Percentiles rank a stretch among this genome's conserved stretches.
These are phyloP conservation scores for Microcebus lehilahytsara DNA, from an alignment of 2,113 vertebrate genomes.

Conservation along the genomic window DNA sequence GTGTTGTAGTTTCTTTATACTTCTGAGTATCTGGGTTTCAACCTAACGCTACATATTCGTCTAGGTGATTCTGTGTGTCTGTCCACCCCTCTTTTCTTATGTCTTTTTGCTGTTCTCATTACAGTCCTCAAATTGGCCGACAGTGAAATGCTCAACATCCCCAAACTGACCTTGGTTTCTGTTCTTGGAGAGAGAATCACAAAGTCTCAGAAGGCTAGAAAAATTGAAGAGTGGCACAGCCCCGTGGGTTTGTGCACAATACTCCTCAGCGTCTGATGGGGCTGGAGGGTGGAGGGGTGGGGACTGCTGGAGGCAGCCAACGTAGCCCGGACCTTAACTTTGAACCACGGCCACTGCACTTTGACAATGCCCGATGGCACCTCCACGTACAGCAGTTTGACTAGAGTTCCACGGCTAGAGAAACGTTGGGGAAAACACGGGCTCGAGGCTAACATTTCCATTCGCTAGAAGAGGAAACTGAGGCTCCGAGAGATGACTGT, in stretches of 20 bases:
- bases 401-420: background rate
- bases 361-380: no score
- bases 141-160: background rate
- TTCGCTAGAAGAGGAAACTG: background rate
- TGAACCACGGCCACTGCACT: background rate
- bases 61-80: background rate
- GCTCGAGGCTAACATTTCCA: background rate
- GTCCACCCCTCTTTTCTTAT: background rate
- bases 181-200: background rate
- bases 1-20: background rate
- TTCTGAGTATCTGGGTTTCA: background rate
- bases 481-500: background rate
- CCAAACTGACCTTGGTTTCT: background rate
- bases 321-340: background rate
- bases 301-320: background rate
- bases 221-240: background rate
- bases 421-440: background rate
- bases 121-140: background rate
- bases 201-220: background rate
- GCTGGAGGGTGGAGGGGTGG: fast-evolving
- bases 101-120: background rate
- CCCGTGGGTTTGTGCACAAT: no score
- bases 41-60: background rate
- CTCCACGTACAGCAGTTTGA: background rate
- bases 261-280: background rate